Percentiles rank a stretch among this genome's conserved stretches.
phyloP scores from a whole-genome alignment of 2,113 vertebrate genomes.

The Calyptommatus sinebrachiatus region DNA sequence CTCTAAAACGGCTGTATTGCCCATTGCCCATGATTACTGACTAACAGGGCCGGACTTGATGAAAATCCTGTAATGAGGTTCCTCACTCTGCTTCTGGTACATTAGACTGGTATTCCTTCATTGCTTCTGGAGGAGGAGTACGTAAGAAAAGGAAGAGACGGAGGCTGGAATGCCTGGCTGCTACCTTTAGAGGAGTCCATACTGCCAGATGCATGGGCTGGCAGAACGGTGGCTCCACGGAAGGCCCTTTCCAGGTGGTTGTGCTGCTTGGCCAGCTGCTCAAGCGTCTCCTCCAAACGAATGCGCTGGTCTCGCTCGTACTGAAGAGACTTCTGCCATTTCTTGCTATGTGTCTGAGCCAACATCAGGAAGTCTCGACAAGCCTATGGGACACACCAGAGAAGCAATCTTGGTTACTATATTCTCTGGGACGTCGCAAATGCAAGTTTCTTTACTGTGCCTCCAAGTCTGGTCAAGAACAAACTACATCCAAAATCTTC shows the following conservation, averaged over 20 bases:
- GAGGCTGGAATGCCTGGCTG: accelerated
- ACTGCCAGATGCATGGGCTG: conserved; percentile 67
- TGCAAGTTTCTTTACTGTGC: neutral
- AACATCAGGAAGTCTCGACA: conserved; percentile 90
- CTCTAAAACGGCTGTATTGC: no score
- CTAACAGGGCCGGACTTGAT: no score
- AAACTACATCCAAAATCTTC: neutral
- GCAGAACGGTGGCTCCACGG: conserved; percentile 87
- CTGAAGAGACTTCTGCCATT: conserved; percentile 94
- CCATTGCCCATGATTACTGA: no score
- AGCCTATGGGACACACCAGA: conserved; percentile 65
- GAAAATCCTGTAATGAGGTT: no score
- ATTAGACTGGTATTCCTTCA: no score
- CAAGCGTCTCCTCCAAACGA: conserved; percentile 91
- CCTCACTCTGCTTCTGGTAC: no score
- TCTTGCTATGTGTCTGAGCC: conserved; percentile 91
- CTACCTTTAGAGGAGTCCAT: conserved; percentile 79
- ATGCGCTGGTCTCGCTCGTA: conserved; percentile 91
- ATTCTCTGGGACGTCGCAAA: neutral
- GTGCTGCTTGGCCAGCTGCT: conserved; percentile 96
- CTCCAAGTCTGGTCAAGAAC: no score
- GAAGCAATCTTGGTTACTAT: neutral
- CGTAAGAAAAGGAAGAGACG: neutral
- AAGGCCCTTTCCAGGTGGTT: conserved; percentile 95
- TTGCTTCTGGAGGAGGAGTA: no score